A percentile compares a stretch with the other conserved stretches of the same genome.
These are phyloP conservation scores for Cryptomyrus ogoouensis DNA, from an alignment of 2,113 vertebrate species.

Conservation along the genomic window DNA sequence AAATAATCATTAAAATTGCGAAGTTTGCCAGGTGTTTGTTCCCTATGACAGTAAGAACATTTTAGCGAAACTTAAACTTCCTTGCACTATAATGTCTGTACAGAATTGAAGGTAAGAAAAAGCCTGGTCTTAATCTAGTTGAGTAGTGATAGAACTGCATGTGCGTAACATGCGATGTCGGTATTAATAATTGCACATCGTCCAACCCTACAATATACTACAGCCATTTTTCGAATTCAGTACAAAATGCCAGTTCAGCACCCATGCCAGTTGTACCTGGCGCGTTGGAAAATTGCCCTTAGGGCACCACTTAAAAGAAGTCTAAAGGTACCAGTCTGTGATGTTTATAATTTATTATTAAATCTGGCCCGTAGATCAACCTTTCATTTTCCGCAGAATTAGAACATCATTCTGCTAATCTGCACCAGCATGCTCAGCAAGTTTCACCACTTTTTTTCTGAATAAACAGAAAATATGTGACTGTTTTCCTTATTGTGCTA, in stretches of 20 bases:
- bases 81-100: background rate
- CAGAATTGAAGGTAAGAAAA: background rate
- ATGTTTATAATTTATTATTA: background rate
- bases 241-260: background rate
- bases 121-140: background rate
- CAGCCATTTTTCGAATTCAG: background rate
- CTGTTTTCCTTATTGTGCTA: background rate
- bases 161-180: background rate
- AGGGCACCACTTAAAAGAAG: background rate
- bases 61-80: background rate
- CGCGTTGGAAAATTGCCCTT: background rate
- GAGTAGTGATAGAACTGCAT: background rate
- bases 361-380: background rate
- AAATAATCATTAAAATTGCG: background rate
- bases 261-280: background rate
- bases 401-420: background rate
- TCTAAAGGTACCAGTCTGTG: background rate
- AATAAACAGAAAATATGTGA: background rate
- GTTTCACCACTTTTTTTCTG: background rate
- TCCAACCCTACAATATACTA: background rate
- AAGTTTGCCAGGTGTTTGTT: background rate
- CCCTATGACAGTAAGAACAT: background rate
- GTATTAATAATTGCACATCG: background rate
- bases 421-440: background rate
- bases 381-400: background rate